Conservation (phyloP, 2,888 invertebrate genomes). For the Sphaeridia pumilis region DNA sequence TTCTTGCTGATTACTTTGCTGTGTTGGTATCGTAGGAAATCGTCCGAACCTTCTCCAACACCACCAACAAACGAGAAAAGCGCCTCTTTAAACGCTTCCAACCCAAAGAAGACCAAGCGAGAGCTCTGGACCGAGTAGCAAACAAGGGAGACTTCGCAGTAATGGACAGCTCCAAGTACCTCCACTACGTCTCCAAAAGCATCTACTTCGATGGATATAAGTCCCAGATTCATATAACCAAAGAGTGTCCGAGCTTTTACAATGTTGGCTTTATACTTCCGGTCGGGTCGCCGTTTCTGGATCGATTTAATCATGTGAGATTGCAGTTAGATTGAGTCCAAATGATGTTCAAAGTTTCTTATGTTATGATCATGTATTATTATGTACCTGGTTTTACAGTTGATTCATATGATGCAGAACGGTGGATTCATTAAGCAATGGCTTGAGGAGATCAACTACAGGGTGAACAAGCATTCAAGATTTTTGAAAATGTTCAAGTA, state of each 20-base stretch:
- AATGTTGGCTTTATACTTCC: conserved; percentile 35
- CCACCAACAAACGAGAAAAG: conserved; percentile 20
- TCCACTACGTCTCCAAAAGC: conserved; percentile 26
- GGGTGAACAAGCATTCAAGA: background rate
- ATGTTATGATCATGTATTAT: background rate
- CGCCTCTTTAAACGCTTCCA: conserved; percentile 26
- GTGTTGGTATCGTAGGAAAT: conserved; percentile 17
- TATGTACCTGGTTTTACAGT: conserved; percentile 42
- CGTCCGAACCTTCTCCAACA: conserved; percentile 29
- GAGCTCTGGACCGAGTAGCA: conserved; percentile 31
- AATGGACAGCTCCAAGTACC: conserved; percentile 32
- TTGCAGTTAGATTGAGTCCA: background rate
- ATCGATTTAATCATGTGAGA: conserved; percentile 31
- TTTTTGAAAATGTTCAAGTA: background rate
- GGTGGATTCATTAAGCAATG: conserved; percentile 86
- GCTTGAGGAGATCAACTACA: conserved; percentile 69
- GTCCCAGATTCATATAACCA: conserved; percentile 28
- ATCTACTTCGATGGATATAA: conserved; percentile 30
- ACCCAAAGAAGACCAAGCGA: conserved; percentile 17
- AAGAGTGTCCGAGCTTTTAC: conserved; percentile 33
- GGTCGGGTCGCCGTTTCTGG: conserved; percentile 32
- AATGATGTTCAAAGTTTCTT: background rate
- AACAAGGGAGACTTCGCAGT: conserved; percentile 32
- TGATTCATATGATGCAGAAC: conserved; percentile 53
- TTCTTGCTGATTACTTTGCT: background rate